These are phyloP conservation scores for Henricia sp. DNA, from an alignment of 53 echinoderm and acorn worm genomes.

Conservation along the genomic window DNA sequence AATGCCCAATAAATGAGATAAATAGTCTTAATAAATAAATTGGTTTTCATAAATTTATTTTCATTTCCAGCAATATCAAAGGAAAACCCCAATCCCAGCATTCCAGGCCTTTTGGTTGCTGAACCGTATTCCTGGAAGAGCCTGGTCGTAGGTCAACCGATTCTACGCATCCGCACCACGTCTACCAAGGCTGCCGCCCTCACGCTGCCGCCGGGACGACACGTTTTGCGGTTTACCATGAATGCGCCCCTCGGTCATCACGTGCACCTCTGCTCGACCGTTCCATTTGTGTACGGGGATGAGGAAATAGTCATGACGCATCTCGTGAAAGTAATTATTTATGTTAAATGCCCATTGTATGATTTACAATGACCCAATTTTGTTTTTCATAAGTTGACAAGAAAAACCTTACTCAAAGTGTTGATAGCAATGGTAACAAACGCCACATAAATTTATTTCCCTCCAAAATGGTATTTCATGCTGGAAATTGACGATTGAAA, in stretches of 20 bases:
- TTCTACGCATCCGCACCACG: constrained; percentile 90
- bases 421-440: no score
- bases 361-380: no score
- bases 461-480: no score
- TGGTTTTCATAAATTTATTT: no score
- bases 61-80: constrained; percentile 3
- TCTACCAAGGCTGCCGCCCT: constrained; percentile 94
- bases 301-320: constrained; percentile 95
- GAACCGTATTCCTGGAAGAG: constrained; percentile 99
- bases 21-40: no score
- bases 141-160: constrained; percentile 95
- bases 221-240: constrained; percentile 97
- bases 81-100: constrained; percentile 47
- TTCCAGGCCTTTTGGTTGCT: constrained; percentile 92
- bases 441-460: no score
- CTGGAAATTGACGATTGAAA: no score
- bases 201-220: constrained; percentile 90
- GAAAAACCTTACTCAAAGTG: no score
- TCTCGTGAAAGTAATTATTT: constrained; percentile 79
- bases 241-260: constrained; percentile 95
- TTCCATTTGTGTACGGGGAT: constrained; percentile 94
- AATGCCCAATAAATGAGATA: no score
- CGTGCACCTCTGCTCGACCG: constrained; percentile 93
- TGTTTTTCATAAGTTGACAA: no score
- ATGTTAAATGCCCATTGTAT: not conserved